Percentiles rank a stretch among this genome's conserved stretches.
These are phyloP conservation scores for Campoletis sonorensis DNA, from an alignment of 1,140 invertebrate genomes.

Conservation along the genomic window DNA sequence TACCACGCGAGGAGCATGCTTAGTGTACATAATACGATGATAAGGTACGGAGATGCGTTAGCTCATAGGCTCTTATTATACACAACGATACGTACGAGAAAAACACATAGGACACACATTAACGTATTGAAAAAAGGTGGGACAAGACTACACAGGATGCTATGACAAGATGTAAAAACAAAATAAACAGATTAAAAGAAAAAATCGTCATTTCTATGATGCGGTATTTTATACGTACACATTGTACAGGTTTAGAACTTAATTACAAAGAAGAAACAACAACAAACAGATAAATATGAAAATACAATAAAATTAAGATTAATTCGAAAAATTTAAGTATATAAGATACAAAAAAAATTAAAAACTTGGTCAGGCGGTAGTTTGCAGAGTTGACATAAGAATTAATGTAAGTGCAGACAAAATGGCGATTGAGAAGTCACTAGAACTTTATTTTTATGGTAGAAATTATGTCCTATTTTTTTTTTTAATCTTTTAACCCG, in stretches of 20 bases:
- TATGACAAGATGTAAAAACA: constrained; percentile 13
- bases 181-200: background rate
- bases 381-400: no score
- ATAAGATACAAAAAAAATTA: no score
- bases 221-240: constrained; percentile 8
- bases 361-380: no score
- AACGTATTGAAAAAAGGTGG: background rate
- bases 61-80: constrained; percentile 33
- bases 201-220: background rate
- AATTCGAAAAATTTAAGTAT: no score
- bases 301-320: no score
- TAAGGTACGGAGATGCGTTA: constrained; percentile 29
- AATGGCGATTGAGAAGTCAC: no score
- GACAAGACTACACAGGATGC: background rate
- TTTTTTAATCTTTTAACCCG: no score
- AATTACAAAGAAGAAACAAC: background rate
- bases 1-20: constrained; percentile 16
- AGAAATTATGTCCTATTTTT: no score
- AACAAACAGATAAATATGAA: background rate
- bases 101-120: constrained; percentile 7
- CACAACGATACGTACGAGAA: constrained; percentile 21
- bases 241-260: background rate
- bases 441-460: no score
- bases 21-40: constrained; percentile 70
- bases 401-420: no score